Evolutionary conservation across 2,888 invertebrate genomes (phyloP), one percentile per base, ranked within the genome.

Genomic region (Coenonympha arcania): DNA sequence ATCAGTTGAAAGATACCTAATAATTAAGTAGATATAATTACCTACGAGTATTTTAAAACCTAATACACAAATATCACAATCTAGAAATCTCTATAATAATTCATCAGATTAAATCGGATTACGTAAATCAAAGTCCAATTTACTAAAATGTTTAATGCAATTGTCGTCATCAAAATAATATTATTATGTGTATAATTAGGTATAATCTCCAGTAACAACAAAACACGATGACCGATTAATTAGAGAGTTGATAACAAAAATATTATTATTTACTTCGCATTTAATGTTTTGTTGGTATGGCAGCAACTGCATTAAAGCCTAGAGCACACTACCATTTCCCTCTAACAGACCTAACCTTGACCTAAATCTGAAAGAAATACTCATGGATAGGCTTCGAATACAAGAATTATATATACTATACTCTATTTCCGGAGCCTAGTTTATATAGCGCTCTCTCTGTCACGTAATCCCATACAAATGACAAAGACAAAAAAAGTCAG

Each of bases 201-300:
- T n/a, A n/a, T n/a, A n/a, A n/a, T 19, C 34, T 11, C 4, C 15
- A 34, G 34, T 34, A 36, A 39, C 31, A 51, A 47, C 30, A 30
- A 50, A 39, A 41, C 41, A 41, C 30, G 13, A 41, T 41, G 19
- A 42, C 37, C 26, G 16, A 34, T 13, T 41, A 41, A 41, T n/a
- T 4, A 40, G n/a, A n/a, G n/a, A n/a, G 8, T 30, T 19, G 48
- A 48, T 48, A 52, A n/a, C n/a, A n/a, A 48, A 24, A 44, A 45
- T 36, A 45, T 46, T 46, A 53, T 42, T 37, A 52, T 48, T 48
- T 44, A 44, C 24, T 30, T 13, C 6, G n/a, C 11, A 9, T n/a
- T n/a, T n/a, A 34, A 9, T 16, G 4, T 40, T 15, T 41, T 40
- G 18, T 41, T 30, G 28, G 28, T 24, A 24, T 9, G 15, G 24